Conservation (phyloP, 2,113 vertebrate species). For the Sinosuthora webbiana region DNA sequence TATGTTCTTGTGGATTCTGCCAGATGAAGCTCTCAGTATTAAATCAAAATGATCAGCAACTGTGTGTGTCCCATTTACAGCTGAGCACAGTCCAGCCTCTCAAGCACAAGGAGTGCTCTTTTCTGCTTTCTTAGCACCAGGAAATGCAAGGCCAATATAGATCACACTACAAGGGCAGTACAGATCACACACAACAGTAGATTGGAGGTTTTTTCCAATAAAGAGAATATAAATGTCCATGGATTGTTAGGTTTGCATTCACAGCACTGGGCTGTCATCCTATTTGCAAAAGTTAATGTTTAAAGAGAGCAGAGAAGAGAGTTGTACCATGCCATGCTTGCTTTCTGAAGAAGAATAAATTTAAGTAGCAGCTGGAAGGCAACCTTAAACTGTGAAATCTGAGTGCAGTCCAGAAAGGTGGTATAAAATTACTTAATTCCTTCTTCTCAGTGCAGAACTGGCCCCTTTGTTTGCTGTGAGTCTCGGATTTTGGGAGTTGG, state of each 20-base stretch:
- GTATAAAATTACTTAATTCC: constrained; percentile 14
- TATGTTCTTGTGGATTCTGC: not conserved
- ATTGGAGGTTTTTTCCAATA: not conserved
- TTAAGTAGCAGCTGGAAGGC: not conserved
- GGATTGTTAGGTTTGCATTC: not conserved
- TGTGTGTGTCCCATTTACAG: not conserved
- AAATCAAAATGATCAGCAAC: not conserved
- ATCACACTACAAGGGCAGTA: not conserved
- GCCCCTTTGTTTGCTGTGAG: not conserved
- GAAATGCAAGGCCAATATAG: not conserved
- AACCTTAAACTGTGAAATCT: not conserved
- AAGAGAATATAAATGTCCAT: not conserved
- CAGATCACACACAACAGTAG: not conserved
- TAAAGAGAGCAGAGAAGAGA: not conserved
- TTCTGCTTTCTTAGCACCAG: not conserved
- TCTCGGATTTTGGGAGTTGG: not conserved
- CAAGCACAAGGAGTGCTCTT: not conserved
- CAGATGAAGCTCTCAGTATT: not conserved
- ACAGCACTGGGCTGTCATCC: not conserved
- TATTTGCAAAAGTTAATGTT: not conserved
- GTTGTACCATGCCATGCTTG: not conserved
- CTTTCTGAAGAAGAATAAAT: not conserved
- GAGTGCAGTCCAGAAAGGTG: not conserved
- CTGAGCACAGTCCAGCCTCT: not conserved
- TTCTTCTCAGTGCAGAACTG: not conserved